Percentiles rank a stretch among this genome's conserved stretches.
phyloP scores from a whole-genome alignment of 2,113 vertebrate species.

The Gobiocypris rarus region DNA sequence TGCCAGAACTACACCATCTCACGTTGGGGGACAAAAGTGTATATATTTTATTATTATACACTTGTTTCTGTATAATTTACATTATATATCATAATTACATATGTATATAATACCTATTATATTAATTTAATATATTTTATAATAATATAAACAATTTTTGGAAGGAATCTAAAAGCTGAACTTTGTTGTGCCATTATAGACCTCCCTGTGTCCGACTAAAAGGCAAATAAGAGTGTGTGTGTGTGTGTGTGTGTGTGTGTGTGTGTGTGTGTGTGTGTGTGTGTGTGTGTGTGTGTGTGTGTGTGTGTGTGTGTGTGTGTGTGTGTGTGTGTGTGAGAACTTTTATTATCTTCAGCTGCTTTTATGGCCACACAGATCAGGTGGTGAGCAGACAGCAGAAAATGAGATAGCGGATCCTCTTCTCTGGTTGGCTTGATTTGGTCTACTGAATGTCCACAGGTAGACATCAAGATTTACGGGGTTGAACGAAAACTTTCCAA shows the following conservation, averaged over 20 bases:
- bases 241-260: not conserved
- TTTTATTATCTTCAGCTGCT: constrained; percentile 7
- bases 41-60: too few relatives aligned
- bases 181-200: not conserved
- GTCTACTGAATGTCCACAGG: constrained; percentile 21
- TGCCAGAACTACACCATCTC: not conserved
- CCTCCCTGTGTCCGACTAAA: not conserved
- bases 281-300: not conserved
- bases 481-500: constrained; percentile 4
- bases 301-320: not conserved
- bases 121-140: too few relatives aligned
- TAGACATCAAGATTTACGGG: not conserved
- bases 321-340: not conserved
- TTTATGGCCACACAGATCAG: constrained; percentile 21
- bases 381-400: constrained; percentile 15
- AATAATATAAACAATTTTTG: too few relatives aligned
- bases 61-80: too few relatives aligned
- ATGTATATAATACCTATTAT: too few relatives aligned
- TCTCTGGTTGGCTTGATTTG: not conserved
- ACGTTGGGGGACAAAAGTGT: too few relatives aligned
- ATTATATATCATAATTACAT: too few relatives aligned
- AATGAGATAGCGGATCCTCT: not conserved
- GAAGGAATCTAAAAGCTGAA: not conserved
- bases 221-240: not conserved
- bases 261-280: not conserved